A percentile compares a stretch with the other conserved stretches of the same genome.
Conservation (phyloP, 2,113 vertebrate species). For the Neoarius graeffei region DNA sequence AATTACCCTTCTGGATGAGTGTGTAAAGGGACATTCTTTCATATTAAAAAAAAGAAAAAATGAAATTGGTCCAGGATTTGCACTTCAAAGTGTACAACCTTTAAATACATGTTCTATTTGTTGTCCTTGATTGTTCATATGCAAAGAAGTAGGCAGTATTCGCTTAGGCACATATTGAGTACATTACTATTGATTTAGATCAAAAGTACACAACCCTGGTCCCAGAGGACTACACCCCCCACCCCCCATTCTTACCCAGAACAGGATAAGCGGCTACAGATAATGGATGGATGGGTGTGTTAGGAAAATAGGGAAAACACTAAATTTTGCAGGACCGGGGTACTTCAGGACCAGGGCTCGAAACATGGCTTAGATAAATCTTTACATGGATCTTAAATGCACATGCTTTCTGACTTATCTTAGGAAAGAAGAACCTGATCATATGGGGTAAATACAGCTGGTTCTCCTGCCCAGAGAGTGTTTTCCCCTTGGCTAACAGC, state of each 20-base stretch:
- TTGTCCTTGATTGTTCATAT: neutral
- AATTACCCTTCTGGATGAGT: no score
- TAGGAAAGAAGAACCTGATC: constrained; percentile 77
- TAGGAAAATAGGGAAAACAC: neutral
- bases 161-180: neutral
- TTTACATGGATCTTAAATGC: neutral
- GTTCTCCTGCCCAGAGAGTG: constrained; percentile 59
- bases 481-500: constrained; percentile 68
- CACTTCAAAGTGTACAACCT: neutral
- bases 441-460: constrained; percentile 73
- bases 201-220: neutral
- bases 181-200: neutral
- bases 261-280: neutral
- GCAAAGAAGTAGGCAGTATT: neutral
- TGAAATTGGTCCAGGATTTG: no score
- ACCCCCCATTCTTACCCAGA: neutral
- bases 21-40: no score
- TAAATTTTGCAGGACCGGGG: neutral
- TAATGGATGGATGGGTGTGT: neutral
- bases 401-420: neutral
- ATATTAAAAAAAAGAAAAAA: no score
- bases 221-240: neutral
- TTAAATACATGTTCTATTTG: neutral
- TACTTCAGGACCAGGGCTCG: neutral
- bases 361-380: neutral